phyloP scores from a whole-genome alignment of 1,140 invertebrate genomes.

The Drosophila ercepeae region DNA sequence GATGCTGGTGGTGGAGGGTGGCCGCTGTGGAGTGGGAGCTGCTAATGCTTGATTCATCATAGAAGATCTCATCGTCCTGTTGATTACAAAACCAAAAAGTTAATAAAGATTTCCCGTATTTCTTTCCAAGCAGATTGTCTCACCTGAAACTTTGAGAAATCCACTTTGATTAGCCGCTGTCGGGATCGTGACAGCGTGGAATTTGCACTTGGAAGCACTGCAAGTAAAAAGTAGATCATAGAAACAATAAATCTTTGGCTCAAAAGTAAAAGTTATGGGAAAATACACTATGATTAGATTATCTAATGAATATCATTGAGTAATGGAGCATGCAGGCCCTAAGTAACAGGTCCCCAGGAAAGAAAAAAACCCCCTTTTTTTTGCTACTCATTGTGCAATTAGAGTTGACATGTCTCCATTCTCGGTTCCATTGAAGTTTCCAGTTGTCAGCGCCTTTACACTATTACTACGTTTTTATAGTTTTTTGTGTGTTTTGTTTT shows the following conservation, averaged over 20 bases:
- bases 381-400: conserved; percentile 43
- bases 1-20: conserved; percentile 20
- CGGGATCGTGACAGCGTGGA: conserved; percentile 74
- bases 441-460: conserved; percentile 28
- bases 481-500: conserved; percentile 20
- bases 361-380: conserved; percentile 26
- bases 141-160: conserved; percentile 87
- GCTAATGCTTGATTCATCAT: conserved; percentile 71
- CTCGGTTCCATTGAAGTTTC: conserved; percentile 37
- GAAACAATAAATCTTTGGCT: conserved; percentile 31
- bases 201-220: conserved; percentile 80
- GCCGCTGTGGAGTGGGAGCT: conserved; percentile 56
- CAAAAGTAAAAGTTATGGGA: conserved; percentile 45
- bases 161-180: conserved; percentile 88
- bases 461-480: conserved; percentile 22
- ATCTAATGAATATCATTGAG: conserved; percentile 50
- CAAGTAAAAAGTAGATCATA: conserved; percentile 26
- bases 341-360: background rate
- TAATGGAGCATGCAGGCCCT: conserved; percentile 24
- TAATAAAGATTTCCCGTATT: background rate
- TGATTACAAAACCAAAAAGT: background rate
- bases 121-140: background rate
- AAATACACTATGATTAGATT: conserved; percentile 57
- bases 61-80: conserved; percentile 79
- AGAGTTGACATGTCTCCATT: conserved; percentile 42